Conservation (phyloP, 2,888 invertebrate genomes). For the Eretmocerus hayati region DNA sequence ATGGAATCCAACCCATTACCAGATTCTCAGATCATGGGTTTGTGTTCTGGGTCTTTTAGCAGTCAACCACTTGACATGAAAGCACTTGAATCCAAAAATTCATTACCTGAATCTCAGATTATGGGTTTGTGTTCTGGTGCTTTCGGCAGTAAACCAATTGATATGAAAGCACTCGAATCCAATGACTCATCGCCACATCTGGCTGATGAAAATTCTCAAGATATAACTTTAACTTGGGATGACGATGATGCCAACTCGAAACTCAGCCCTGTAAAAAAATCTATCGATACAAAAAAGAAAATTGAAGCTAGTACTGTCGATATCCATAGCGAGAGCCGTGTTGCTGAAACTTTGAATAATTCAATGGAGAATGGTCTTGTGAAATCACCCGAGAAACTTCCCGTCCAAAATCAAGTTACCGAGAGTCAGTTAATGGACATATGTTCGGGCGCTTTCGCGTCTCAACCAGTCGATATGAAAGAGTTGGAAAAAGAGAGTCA, state of each 20-base stretch:
- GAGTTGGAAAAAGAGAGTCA: constrained; percentile 10
- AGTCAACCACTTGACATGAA: constrained; percentile 31
- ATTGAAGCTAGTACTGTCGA: background rate
- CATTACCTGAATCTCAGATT: too few relatives aligned
- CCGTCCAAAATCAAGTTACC: constrained; percentile 12
- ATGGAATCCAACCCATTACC: constrained; percentile 13
- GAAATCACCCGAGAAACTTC: background rate
- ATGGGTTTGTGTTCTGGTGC: constrained; percentile 52
- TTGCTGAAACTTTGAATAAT: background rate
- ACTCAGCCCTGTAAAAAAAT: background rate
- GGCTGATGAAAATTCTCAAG: constrained; percentile 33
- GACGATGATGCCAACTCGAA: constrained; percentile 21
- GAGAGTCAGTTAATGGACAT: constrained; percentile 43
- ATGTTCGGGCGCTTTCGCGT: constrained; percentile 53
- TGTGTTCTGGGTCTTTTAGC: constrained; percentile 54
- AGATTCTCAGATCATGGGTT: constrained; percentile 39
- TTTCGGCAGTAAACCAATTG: constrained; percentile 40
- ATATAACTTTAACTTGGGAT: constrained; percentile 29
- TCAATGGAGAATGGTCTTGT: constrained; percentile 16
- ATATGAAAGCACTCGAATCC: constrained; percentile 17
- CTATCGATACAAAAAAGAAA: background rate
- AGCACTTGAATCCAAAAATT: too few relatives aligned
- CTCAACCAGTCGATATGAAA: constrained; percentile 30
- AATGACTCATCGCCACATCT: background rate
- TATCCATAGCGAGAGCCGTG: background rate